phyloP scores from a whole-genome alignment of 2,888 invertebrate species.

The Agapetus fuscipes region DNA sequence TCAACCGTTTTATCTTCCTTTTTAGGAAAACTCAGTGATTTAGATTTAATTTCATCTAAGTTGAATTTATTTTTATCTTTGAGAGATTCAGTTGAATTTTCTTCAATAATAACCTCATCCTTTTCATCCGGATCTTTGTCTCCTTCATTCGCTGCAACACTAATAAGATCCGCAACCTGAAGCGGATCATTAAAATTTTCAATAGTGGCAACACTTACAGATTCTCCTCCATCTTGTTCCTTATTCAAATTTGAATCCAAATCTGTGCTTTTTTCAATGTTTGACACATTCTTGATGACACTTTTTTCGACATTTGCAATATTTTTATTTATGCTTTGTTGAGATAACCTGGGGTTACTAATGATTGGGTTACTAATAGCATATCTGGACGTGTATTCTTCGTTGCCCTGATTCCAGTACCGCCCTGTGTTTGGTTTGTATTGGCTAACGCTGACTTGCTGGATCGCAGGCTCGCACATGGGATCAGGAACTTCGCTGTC shows the following conservation, averaged over 20 bases:
- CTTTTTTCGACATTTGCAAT: background rate
- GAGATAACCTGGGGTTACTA: background rate
- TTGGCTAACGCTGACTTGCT: background rate
- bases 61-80: background rate
- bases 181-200: too few species aligned
- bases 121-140: too few species aligned
- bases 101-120: too few species aligned
- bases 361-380: too few species aligned
- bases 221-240: too few species aligned
- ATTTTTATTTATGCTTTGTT: background rate
- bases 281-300: background rate
- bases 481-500: conserved; percentile 29
- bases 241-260: too few species aligned
- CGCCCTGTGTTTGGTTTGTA: conserved; percentile 1
- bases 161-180: too few species aligned
- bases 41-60: background rate
- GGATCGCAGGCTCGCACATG: conserved; percentile 13
- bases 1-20: background rate
- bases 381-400: too few species aligned
- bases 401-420: too few species aligned
- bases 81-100: background rate
- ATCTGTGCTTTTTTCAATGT: too few species aligned
- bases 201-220: too few species aligned
- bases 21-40: conserved; percentile 1
- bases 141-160: too few species aligned